phyloP scores from a whole-genome alignment of 2,113 vertebrate species.

The Amblyornis subalaris region DNA sequence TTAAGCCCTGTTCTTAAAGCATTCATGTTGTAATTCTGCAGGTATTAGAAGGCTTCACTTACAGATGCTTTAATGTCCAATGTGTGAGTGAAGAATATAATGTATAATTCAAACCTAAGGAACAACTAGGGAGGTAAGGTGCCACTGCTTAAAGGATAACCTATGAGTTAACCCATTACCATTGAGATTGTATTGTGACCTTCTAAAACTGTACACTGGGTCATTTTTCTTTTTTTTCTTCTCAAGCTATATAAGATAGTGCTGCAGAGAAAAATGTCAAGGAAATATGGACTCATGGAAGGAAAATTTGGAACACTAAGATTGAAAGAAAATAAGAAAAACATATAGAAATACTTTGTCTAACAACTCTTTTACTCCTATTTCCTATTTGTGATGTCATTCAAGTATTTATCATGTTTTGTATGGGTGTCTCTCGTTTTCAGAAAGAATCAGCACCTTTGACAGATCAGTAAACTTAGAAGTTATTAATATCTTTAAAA shows the following conservation, averaged over 20 bases:
- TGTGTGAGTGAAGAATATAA: background rate
- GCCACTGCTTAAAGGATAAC: background rate
- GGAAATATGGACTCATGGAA: background rate
- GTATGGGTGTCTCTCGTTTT: background rate
- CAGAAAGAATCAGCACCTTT: background rate
- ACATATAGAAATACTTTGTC: background rate
- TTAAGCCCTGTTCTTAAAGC: background rate
- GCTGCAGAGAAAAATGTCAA: background rate
- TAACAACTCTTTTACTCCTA: background rate
- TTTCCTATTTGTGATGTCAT: background rate
- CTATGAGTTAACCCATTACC: background rate
- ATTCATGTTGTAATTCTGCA: background rate
- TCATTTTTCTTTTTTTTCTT: background rate
- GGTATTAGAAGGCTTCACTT: background rate
- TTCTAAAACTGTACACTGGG: background rate
- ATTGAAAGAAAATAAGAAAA: background rate
- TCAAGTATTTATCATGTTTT: background rate
- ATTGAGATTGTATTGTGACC: background rate
- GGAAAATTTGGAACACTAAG: background rate
- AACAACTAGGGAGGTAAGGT: background rate
- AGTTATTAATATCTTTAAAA: background rate
- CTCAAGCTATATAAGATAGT: background rate
- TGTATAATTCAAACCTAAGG: background rate
- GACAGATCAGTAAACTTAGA: background rate
- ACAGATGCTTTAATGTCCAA: background rate